These are phyloP conservation scores for Scytalopus superciliaris DNA, from an alignment of 2,113 vertebrate genomes.

Conservation along the genomic window DNA sequence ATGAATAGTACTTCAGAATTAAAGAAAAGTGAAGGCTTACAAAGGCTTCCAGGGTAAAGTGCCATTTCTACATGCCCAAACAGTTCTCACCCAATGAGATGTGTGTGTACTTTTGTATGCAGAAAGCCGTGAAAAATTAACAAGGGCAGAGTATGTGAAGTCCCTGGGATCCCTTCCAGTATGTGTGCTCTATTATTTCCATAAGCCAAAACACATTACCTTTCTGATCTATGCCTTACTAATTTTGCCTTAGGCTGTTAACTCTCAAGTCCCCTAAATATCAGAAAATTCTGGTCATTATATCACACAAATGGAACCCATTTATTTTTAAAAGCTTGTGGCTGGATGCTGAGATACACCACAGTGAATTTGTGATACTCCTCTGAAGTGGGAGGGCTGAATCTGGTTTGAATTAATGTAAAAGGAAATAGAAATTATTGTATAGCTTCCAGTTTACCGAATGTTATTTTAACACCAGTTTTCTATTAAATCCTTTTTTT, in stretches of 20 bases:
- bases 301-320: not conserved
- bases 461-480: not conserved
- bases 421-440: not conserved
- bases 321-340: not conserved
- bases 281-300: not conserved
- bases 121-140: constrained; percentile 37
- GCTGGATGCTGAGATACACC: not conserved
- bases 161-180: constrained; percentile 17
- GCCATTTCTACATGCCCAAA: not conserved
- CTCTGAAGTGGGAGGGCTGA: not conserved
- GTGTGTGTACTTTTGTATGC: not conserved
- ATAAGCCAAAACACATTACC: constrained; percentile 15
- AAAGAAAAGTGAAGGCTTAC: constrained; percentile 26
- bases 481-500: not conserved
- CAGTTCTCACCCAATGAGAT: not conserved
- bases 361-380: not conserved
- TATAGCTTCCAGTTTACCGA: not conserved
- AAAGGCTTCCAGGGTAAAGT: constrained; percentile 41
- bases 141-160: not conserved
- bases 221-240: not conserved
- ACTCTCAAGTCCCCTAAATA: not conserved
- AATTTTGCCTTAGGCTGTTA: constrained; percentile 12
- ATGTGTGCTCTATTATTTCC: not conserved
- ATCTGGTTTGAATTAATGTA: not conserved
- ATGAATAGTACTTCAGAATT: not conserved